Evolutionary conservation across 64 coral and sea anemone genomes (phyloP), one percentile per base, ranked within the genome.

Genomic region (Platygyra sinensis): DNA sequence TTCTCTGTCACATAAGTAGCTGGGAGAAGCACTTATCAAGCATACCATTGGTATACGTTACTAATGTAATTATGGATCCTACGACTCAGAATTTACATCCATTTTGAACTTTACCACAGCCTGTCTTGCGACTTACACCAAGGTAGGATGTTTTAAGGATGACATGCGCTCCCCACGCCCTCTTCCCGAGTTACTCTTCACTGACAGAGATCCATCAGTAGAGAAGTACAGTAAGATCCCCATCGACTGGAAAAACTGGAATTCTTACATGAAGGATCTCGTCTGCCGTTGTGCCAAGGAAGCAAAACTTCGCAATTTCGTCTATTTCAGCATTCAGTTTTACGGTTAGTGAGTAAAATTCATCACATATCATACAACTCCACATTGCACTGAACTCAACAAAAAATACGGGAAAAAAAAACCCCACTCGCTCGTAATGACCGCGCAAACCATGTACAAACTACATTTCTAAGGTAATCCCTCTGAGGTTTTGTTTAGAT

Each of bases 191-290:
- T 74, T 96, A 0, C 74, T 96, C 0, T 76, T 93, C 5, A 91
- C 87, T 3, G 91, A 93, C 50, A 63, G 95, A 11, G 83, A 96
- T 31, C 16, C 22, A 10, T 27, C 27, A 33, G 72, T 73, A 10
- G 46, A 75, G n/a, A 75, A 79, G 27, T 87, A 57, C 59, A 86
- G 72, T 76, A 88, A 81, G 38, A 59, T 27, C 1, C 74, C 80
- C n/a, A 83, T 91, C 62, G 80, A 75, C 32, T 90, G 82, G 75
- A 52, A 79, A 62, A 81, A 96, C 67, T 96, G 95, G 95, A 78
- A 90, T 19, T 52, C 52, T 51, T 90, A 90, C 33, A 82, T 96
- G 31, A 51, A 18, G 19, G 78, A 89, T 39, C 72, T 94, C 51
- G 60, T 94, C 29, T 94, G 92, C 61, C 77, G 92, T 25, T 94